Base-by-base conservation (phyloP, 2,888 invertebrate species). In the Pherbina coryleti region DNA sequence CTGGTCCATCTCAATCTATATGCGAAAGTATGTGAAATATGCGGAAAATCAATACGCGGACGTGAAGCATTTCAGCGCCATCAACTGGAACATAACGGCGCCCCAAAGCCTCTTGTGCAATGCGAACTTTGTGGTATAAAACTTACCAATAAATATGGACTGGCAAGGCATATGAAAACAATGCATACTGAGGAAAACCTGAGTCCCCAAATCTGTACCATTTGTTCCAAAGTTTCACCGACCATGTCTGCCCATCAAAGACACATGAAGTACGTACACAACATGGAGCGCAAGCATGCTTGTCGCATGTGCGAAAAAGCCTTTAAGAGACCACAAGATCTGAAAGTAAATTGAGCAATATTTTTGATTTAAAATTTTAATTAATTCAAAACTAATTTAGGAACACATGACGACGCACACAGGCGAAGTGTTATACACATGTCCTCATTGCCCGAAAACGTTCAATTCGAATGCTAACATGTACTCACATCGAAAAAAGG, bases 281-380 rank as follows among this genome's bases (percentile, higher is more conserved):
- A 84, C 7, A 84, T 86, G 66, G 84, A 85, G 3, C 85, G 86
- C 3, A 84, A 82, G 4, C 86, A 89, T 75, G 85, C 85, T 51
- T 89, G 89, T 70, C 85, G 85, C 2, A 86, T 89, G 84, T 89
- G 89, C 78, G 86, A 86, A 5, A 89, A 89, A 77, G 86, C 87
- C 3, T 89, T 89, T 64, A 89, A 89, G 70, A 83, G 86, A 1
- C 82, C 88, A 1, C 84, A 82, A 31, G 85, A 85, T 28, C 80
- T 88, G 53, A 85, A 82, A 71, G 87, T 87, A 79, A 80, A 81
- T 81, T 55, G 0, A 11, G 4, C 37, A 44, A 37, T 37, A 55
- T 55, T 31, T 19, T 53, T n/a, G n/a, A n/a, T n/a, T n/a, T 3
- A 34, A 71, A 55, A 31, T 5, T 22, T n/a, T 5, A 25, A 19